Evolutionary conservation across 2,113 vertebrate species (phyloP), one percentile per base, ranked within the genome.

Genomic region (Hippocampus barbouri): DNA sequence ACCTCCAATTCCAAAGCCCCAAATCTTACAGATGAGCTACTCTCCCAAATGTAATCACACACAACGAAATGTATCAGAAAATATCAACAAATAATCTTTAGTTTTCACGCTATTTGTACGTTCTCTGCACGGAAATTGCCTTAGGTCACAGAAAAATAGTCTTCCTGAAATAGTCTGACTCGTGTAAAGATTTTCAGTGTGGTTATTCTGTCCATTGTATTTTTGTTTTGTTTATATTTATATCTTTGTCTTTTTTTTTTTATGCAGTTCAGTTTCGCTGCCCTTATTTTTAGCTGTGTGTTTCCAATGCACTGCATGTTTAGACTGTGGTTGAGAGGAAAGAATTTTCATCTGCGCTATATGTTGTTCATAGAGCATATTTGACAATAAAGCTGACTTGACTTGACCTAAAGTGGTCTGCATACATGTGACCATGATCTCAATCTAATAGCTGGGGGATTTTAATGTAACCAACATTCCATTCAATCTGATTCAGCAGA

Each of bases 401-500:
- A 5, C 34, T 38, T 38, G 34, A 16, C 11, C 23, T 64, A 41
- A 40, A 0, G 8, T 38, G 21, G 62, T 64, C 11, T 64, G 21
- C 10, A 8, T 23, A 15, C 40, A 65, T 43, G 62, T 41, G 66
- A 68, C 49, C 20, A 15, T 12, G 47, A 18, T 63, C 25, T 72
- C 41, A 8, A 66, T 56, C 45, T 12, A 47, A 66, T 23, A 27
- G 16, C 20, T 3, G 8, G 23, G 41, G 34, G 3, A n/a, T 30
- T 61, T 68, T 27, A 66, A 66, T 47, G 14, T 27, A 14, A 14
- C 14, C 43, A 69, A 79, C 68, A 77, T 65, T 47, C 21, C 54
- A 43, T 72, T 74, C 56, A 15, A 15, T 12, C 34, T 76, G 77
- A 82, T 20, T 73, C 71, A 73, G 12, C 5, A 27, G 66, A 15